Evolutionary conservation across 1,140 invertebrate species (phyloP).

Genomic region (Ephestia elutella): DNA sequence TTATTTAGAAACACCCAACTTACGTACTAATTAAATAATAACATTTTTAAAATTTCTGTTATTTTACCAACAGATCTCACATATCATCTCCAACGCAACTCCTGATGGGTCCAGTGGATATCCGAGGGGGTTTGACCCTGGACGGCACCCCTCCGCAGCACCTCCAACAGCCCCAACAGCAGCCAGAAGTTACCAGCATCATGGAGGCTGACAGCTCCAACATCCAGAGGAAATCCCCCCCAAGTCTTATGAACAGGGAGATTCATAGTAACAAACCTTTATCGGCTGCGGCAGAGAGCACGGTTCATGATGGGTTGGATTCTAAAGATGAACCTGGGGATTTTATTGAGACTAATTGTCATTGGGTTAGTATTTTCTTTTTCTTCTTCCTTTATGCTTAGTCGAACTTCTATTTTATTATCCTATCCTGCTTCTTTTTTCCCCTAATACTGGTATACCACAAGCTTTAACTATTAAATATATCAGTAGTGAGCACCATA

Average conservation of each 20-base stretch:
- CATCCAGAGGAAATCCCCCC: slow-evolving; percentile 63
- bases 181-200: slow-evolving; percentile 66
- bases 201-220: slow-evolving; percentile 74
- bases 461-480: too few relatives aligned
- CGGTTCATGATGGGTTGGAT: slow-evolving; percentile 79
- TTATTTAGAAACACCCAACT: background rate
- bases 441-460: too few relatives aligned
- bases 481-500: too few relatives aligned
- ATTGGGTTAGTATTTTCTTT: slow-evolving; percentile 82
- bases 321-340: slow-evolving; percentile 93
- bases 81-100: slow-evolving; percentile 69
- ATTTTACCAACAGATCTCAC: slow-evolving; percentile 51
- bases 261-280: slow-evolving; percentile 63
- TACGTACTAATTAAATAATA: background rate
- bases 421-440: too few relatives aligned
- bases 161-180: slow-evolving; percentile 56
- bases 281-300: slow-evolving; percentile 74
- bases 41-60: background rate
- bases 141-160: slow-evolving; percentile 54
- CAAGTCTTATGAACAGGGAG: slow-evolving; percentile 48
- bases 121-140: slow-evolving; percentile 49
- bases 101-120: slow-evolving; percentile 62
- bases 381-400: background rate
- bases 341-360: slow-evolving; percentile 98
- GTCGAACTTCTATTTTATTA: too few relatives aligned